Evolutionary conservation across 2,888 invertebrate genomes (phyloP), one percentile per base, ranked within the genome.

Genomic region (Melieria omissa): DNA sequence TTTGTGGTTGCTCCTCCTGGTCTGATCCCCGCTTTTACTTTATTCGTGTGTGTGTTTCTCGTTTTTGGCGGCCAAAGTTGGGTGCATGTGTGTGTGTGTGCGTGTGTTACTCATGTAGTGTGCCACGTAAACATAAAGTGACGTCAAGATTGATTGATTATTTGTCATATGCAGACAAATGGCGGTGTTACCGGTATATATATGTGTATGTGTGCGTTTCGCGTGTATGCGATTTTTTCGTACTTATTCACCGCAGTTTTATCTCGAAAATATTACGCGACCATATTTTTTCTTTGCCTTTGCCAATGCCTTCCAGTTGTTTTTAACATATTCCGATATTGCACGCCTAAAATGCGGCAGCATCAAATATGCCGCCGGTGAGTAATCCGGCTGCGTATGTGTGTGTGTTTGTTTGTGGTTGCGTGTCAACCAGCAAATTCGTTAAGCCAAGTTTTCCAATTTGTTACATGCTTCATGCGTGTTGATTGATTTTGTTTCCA

Each of bases 141-240:
- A 72, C 65, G 64, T 73, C 69, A 68, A 70, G 70, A 70, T 73
- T 74, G 73, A 74, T 72, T 72, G 73, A 70, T 70, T 75, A 71
- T 75, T 73, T 68, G 73, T 65, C 73, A 73, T 73, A 71, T 73
- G 62, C 72, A 75, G 72, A 58, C 68, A 58, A 57, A 46, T 52
- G n/a, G n/a, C 45, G 12, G 4, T 54, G 14, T 47, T 3, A 42
- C 16, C 5, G 41, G 12, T 54, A 0, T 65, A 14, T 9, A 4
- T 8, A 1, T 44, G 14, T 65, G 7, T 3, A 5, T 47, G 29
- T 29, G 29, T 29, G 29, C 29, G 29, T 29, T 29, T 29, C 29
- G 29, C 29, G 29, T 29, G 29, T 1, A 16, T 16, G 12, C 29
- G 29, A 5, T 0, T 42, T 65, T 54, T 44, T 16, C 42, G 6